Percentiles rank a stretch among this genome's conserved stretches.
Conservation (phyloP, 2,113 vertebrate genomes). For the Boulengeromyrus knoepffleri region DNA sequence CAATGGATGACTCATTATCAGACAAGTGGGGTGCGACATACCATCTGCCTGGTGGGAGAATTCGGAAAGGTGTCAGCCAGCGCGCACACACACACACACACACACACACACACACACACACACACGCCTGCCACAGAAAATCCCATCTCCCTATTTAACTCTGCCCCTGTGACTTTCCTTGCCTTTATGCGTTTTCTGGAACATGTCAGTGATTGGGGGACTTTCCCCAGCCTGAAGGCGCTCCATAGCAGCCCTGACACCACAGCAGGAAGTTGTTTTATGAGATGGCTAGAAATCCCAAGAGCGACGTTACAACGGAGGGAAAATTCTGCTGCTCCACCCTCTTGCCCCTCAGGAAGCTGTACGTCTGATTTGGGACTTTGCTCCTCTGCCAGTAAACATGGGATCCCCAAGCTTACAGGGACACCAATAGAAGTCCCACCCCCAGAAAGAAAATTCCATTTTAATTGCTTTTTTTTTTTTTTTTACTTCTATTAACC, state of each 20-base stretch:
- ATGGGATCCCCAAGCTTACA: background rate
- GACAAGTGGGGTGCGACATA: background rate
- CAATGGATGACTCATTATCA: background rate
- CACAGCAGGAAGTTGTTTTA: conserved; percentile 33
- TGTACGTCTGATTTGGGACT: background rate
- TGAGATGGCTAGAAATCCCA: background rate
- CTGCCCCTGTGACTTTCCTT: background rate
- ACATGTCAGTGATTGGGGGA: background rate
- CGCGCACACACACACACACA: background rate
- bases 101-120: background rate
- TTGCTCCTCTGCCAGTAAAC: background rate
- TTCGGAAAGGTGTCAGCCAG: background rate
- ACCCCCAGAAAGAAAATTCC: background rate
- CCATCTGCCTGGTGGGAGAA: background rate
- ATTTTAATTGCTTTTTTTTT: background rate
- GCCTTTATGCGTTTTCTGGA: background rate
- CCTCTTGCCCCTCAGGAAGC: background rate
- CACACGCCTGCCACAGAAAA: background rate
- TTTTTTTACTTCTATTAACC: background rate
- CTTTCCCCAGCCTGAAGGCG: background rate
- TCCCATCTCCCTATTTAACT: background rate
- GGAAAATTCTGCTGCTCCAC: background rate
- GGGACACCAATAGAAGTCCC: background rate
- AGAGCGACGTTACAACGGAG: background rate
- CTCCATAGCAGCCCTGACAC: background rate